These are phyloP conservation scores for Connochaetes taurinus DNA, from an alignment of 2,113 vertebrate species.

Conservation along the genomic window DNA sequence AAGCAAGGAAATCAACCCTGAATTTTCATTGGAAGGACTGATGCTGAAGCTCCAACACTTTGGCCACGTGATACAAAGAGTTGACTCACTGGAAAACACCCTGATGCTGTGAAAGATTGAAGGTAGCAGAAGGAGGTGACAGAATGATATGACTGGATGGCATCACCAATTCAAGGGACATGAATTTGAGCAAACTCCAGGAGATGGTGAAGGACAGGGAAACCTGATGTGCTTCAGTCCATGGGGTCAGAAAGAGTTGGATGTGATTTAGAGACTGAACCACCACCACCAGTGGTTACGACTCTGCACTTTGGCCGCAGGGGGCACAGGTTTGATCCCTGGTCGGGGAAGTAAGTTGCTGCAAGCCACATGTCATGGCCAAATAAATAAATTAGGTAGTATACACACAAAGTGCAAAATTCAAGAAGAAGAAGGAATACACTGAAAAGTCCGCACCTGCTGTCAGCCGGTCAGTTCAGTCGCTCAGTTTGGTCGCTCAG, in stretches of 20 bases:
- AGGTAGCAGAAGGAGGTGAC: neutral
- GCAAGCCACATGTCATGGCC: neutral
- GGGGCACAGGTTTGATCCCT: neutral
- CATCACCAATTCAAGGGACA: neutral
- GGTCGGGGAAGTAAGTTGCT: neutral
- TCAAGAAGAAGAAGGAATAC: neutral
- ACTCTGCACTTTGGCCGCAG: rapidly evolving
- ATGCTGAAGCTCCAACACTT: neutral
- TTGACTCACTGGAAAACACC: neutral
- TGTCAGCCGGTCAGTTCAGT: no score
- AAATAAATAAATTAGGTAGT: neutral
- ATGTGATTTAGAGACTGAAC: neutral
- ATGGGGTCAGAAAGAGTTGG: neutral
- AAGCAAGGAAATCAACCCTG: neutral
- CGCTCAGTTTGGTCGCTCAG: no score
- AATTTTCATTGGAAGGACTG: neutral
- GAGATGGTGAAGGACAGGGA: neutral
- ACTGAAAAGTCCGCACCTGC: neutral
- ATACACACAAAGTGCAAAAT: neutral
- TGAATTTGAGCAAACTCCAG: neutral
- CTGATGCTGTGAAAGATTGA: neutral
- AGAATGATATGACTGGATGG: neutral
- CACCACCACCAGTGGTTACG: neutral
- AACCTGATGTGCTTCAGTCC: neutral
- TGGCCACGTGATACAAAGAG: neutral